Conservation (phyloP, 2,113 vertebrate genomes). For the Nycticryphes semicollaris region DNA sequence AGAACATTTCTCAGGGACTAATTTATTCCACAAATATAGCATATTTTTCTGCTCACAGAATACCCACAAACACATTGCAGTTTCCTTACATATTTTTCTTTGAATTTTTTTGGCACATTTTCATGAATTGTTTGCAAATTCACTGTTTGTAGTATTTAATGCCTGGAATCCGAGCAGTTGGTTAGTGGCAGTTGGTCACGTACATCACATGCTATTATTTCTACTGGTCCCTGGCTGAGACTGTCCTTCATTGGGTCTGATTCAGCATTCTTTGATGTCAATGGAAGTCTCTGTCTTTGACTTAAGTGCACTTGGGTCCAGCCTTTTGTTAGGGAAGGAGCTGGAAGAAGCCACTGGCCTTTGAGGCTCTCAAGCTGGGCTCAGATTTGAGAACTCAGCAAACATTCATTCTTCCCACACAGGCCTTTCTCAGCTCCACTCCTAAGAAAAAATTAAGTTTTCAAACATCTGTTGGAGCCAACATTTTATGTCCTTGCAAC, state of each 20-base stretch:
- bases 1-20: neutral
- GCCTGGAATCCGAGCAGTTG: neutral
- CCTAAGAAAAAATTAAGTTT: neutral
- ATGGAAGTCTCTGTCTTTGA: neutral
- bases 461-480: neutral
- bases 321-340: slow-evolving; percentile 11
- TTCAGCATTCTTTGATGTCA: slow-evolving; percentile 18
- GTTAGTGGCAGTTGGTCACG: slow-evolving; percentile 25
- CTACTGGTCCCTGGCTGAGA: neutral
- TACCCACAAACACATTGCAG: slow-evolving; percentile 13
- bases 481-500: neutral
- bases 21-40: slow-evolving; percentile 27
- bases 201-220: slow-evolving; percentile 41
- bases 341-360: slow-evolving; percentile 14
- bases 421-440: neutral
- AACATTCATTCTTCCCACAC: neutral
- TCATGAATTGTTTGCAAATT: slow-evolving; percentile 39
- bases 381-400: neutral
- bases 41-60: slow-evolving; percentile 35
- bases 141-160: neutral
- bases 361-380: neutral
- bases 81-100: slow-evolving; percentile 41
- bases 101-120: slow-evolving; percentile 35
- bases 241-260: neutral
- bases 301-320: neutral